Conservation (phyloP, 2,888 invertebrate genomes). For the Leucozona laternaria region DNA sequence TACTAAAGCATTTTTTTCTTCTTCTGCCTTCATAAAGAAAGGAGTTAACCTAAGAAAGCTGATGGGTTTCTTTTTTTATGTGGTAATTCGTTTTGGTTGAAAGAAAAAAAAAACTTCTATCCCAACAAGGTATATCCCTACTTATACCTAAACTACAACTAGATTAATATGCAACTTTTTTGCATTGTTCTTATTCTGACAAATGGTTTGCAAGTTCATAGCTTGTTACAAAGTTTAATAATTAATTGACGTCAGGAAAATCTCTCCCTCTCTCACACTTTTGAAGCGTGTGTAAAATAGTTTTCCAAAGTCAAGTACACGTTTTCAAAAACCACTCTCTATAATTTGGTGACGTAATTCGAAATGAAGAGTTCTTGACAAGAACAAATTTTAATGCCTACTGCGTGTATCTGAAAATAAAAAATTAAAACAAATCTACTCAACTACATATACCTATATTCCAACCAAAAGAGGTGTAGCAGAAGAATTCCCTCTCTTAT, state of each 20-base stretch:
- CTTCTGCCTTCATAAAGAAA: background rate
- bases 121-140: background rate
- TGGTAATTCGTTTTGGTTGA: slow-evolving; percentile 8
- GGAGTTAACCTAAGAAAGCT: slow-evolving; percentile 16
- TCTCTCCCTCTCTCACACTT: background rate
- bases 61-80: slow-evolving; percentile 17
- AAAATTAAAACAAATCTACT: background rate
- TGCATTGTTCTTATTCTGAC: slow-evolving; percentile 7
- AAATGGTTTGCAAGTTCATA: background rate
- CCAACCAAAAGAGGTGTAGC: background rate
- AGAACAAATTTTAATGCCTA: background rate
- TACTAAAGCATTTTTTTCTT: background rate
- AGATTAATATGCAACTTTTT: slow-evolving; percentile 27
- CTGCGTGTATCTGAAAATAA: background rate
- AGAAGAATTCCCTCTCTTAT: background rate
- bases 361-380: background rate
- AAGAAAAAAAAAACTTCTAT: slow-evolving; percentile 7
- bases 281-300: background rate
- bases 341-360: background rate
- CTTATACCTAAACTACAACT: background rate
- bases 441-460: background rate
- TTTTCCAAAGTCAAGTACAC: background rate
- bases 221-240: background rate
- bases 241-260: slow-evolving; percentile 9
- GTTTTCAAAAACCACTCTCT: background rate